Percentiles rank a stretch among this genome's conserved stretches.
These are phyloP conservation scores for Scatophagus argus DNA, from an alignment of 2,113 vertebrate species.

Conservation along the genomic window DNA sequence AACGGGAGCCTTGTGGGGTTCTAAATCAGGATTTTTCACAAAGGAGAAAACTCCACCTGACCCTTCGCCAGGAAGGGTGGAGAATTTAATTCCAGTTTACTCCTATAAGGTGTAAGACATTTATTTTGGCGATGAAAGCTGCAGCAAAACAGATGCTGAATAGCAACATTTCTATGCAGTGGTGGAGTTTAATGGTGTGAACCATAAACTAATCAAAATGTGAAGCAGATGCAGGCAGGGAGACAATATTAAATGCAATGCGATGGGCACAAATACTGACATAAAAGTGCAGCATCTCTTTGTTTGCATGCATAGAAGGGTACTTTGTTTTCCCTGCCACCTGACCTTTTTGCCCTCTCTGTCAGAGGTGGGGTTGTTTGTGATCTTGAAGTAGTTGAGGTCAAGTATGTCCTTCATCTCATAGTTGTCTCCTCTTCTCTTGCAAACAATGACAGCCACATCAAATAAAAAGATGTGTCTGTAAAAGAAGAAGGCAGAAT, in stretches of 20 bases:
- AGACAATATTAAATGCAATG: neutral
- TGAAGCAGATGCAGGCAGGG: neutral
- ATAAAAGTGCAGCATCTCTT: neutral
- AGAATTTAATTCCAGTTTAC: neutral
- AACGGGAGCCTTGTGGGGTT: neutral
- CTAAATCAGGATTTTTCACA: constrained; percentile 11
- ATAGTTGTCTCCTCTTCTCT: constrained; percentile 94
- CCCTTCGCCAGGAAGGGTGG: neutral
- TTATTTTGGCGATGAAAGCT: constrained; percentile 11
- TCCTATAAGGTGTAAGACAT: neutral
- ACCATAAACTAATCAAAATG: neutral
- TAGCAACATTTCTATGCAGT: neutral
- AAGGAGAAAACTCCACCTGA: neutral
- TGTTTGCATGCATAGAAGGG: neutral
- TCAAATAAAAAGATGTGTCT: constrained; percentile 97
- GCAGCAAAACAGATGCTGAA: constrained; percentile 11
- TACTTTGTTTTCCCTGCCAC: neutral
- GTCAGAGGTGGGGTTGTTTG: constrained; percentile 92
- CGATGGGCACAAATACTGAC: neutral
- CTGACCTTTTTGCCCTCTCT: constrained; percentile 94
- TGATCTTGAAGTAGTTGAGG: constrained; percentile 93
- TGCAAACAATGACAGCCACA: constrained; percentile 92
- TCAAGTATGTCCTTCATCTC: constrained; percentile 98
- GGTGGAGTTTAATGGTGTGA: neutral
- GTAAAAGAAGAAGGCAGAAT: constrained; percentile 1